Conservation (phyloP, 2,113 vertebrate genomes). For the Odocoileus virginianus region DNA sequence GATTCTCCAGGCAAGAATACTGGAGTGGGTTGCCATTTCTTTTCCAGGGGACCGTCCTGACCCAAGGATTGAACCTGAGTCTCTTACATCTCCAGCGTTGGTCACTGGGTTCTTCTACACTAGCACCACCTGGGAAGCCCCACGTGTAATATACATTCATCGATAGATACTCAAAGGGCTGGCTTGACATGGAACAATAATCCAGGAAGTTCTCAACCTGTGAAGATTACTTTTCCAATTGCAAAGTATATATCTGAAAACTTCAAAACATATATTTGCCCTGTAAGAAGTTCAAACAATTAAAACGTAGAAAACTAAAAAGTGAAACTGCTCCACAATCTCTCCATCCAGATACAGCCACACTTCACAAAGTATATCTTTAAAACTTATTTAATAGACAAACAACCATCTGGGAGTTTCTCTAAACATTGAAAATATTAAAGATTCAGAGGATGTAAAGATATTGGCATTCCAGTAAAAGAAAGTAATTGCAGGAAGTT, state of each 20-base stretch:
- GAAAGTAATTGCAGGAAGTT: background rate
- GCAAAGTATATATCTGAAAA: background rate
- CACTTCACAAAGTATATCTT: background rate
- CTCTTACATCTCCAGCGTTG: background rate
- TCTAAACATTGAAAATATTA: background rate
- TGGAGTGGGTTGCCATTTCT: background rate
- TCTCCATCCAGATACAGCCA: background rate
- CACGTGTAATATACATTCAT: accelerated
- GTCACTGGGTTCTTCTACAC: background rate
- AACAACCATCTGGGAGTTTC: background rate
- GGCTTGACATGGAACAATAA: background rate
- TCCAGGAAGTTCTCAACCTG: background rate
- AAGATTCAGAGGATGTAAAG: background rate
- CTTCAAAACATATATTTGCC: background rate
- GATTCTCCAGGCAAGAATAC: background rate
- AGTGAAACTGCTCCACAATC: background rate
- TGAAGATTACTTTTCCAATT: background rate
- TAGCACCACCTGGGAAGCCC: background rate
- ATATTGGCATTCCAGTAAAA: background rate
- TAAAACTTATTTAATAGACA: background rate
- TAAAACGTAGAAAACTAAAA: background rate
- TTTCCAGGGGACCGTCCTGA: background rate
- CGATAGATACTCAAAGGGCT: background rate
- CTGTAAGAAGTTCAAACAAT: background rate
- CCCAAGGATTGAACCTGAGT: background rate